A percentile compares a stretch with the other conserved stretches of the same genome.
Evolutionary conservation across 2,113 vertebrate genomes (phyloP).

Genomic region (Festucalex cinctus): DNA sequence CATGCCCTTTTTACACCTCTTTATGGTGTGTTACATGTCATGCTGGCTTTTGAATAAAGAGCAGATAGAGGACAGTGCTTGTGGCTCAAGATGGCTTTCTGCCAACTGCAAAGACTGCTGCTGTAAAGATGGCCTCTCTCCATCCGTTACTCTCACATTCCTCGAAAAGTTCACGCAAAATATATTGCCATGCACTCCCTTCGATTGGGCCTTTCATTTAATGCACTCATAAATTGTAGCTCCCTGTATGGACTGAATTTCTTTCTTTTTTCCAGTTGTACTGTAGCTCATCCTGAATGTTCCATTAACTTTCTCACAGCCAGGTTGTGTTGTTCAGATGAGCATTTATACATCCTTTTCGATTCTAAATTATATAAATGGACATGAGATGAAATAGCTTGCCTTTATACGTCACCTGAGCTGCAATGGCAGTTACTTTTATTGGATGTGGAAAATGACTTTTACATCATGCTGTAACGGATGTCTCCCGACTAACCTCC

Average conservation of each 20-base stretch:
- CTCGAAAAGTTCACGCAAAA: conserved; percentile 54
- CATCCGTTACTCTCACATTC: conserved; percentile 47
- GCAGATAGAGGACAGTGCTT: conserved; percentile 54
- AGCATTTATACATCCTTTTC: background rate
- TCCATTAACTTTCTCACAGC: conserved; percentile 4
- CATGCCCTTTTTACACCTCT: conserved; percentile 31
- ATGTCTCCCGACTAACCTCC: conserved; percentile 15
- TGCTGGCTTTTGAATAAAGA: conserved; percentile 60
- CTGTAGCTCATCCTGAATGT: conserved; percentile 12
- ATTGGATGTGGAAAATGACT: conserved; percentile 6
- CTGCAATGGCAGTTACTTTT: background rate
- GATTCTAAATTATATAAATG: background rate
- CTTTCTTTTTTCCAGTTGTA: conserved; percentile 23
- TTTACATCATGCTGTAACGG: conserved; percentile 20
- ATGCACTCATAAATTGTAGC: conserved; percentile 27
- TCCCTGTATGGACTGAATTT: conserved; percentile 18
- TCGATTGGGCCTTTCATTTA: conserved; percentile 31
- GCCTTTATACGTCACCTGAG: background rate
- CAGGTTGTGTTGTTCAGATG: background rate
- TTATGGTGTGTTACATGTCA: conserved; percentile 55
- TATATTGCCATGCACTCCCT: conserved; percentile 26
- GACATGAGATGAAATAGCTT: conserved; percentile 7
- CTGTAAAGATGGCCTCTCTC: conserved; percentile 38
- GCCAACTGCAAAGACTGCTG: conserved; percentile 45
- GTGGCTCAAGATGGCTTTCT: conserved; percentile 42